Evolutionary conservation across 2,797 vertebrate species (phyloP).

Genomic region (Notolabrus celidotus): DNA sequence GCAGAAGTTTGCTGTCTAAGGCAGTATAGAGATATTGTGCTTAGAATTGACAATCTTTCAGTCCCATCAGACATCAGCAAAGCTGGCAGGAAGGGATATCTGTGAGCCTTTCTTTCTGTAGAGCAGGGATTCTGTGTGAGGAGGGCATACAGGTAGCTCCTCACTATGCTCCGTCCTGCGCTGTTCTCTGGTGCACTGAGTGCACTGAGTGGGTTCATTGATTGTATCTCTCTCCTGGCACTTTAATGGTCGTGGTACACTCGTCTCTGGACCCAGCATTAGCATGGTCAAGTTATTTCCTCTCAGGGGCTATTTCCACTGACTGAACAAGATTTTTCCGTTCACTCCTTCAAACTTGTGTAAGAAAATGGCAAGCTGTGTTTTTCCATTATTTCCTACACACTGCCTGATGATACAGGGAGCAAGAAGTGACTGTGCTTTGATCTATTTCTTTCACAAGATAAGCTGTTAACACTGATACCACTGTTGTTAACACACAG

Average conservation of each 20-base stretch:
- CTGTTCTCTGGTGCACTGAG: constrained; percentile 72
- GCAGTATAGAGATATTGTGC: constrained; percentile 23
- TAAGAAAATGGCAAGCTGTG: constrained; percentile 79
- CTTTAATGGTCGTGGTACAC: constrained; percentile 84
- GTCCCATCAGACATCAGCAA: constrained; percentile 20
- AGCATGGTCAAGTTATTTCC: constrained; percentile 87
- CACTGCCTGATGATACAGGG: constrained; percentile 46
- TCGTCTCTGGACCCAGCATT: constrained; percentile 80
- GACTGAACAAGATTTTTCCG: constrained; percentile 85
- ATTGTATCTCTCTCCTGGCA: constrained; percentile 86
- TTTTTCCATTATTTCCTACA: constrained; percentile 85
- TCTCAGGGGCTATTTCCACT: constrained; percentile 89
- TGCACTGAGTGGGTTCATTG: constrained; percentile 78
- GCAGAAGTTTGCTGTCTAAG: constrained; percentile 50
- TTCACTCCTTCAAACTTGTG: constrained; percentile 82
- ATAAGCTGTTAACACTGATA: neutral
- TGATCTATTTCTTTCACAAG: constrained; percentile 19
- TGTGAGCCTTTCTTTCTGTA: constrained; percentile 45
- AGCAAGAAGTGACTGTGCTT: constrained; percentile 38
- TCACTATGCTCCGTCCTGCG: constrained; percentile 50
- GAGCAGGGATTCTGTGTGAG: constrained; percentile 46
- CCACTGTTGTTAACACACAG: constrained; percentile 5
- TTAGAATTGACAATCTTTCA: constrained; percentile 27
- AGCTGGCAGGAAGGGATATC: constrained; percentile 21
- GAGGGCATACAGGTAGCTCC: constrained; percentile 67